Conservation (phyloP, 2,113 vertebrate genomes). For the Pristiophorus japonicus region DNA sequence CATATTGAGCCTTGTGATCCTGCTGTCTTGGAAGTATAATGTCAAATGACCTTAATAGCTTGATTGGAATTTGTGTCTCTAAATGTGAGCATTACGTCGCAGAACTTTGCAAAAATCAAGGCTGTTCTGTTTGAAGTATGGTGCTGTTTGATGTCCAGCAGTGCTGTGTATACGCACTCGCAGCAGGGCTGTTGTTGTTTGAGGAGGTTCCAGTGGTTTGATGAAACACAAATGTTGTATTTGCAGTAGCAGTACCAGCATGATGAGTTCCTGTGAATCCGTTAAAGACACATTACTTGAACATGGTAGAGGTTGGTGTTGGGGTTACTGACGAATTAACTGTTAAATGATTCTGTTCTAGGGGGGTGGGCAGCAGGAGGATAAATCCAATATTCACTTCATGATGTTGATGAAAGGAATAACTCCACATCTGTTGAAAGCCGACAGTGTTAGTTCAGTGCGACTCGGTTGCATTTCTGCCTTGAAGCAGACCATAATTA, state of each 20-base stretch:
- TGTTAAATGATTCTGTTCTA: constrained; percentile 2
- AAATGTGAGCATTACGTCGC: background rate
- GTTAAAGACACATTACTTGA: background rate
- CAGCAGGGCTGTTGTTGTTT: background rate
- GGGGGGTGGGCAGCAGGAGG: background rate
- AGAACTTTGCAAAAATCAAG: constrained; percentile 13
- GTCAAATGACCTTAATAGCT: constrained; percentile 11
- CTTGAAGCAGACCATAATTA: background rate
- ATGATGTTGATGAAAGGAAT: background rate
- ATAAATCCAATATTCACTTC: background rate
- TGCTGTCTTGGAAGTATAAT: background rate
- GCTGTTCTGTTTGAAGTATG: background rate
- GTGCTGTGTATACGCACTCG: background rate
- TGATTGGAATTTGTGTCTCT: background rate
- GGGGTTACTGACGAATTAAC: background rate
- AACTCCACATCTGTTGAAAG: background rate
- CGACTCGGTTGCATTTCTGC: background rate
- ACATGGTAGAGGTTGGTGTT: background rate
- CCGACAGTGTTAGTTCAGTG: background rate
- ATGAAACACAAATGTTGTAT: constrained; percentile 1
- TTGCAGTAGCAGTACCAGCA: background rate
- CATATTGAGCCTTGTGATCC: background rate
- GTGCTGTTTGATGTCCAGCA: background rate
- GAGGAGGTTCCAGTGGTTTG: constrained; percentile 13
- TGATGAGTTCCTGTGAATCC: background rate